Conservation (phyloP, 2,797 vertebrate species). For the Ceryle rudis region DNA sequence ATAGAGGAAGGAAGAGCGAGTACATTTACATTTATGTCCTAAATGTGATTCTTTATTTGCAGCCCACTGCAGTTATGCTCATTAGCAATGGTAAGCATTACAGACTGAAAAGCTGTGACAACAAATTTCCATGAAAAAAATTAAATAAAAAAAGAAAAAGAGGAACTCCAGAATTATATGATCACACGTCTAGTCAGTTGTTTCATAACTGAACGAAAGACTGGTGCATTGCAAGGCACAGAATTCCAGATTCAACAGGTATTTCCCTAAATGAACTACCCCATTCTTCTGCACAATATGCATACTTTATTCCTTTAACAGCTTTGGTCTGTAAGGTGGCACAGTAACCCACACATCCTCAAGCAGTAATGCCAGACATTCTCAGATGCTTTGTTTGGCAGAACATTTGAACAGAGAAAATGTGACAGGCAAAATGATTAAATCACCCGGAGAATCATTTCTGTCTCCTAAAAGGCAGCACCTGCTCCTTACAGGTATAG, state of each 20-base stretch:
- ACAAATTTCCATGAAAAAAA: not conserved
- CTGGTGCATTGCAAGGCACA: not conserved
- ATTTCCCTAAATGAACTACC: not conserved
- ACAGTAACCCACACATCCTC: not conserved
- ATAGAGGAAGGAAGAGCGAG: not conserved
- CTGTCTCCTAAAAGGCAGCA: not conserved
- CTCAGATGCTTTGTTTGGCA: not conserved
- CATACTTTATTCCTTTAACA: not conserved
- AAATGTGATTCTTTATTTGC: not conserved
- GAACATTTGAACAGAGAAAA: not conserved
- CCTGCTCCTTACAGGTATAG: not conserved
- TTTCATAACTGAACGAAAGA: not conserved
- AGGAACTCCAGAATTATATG: not conserved
- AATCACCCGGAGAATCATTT: not conserved
- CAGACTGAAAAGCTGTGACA: not conserved
- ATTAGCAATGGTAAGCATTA: not conserved
- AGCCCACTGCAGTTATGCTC: not conserved
- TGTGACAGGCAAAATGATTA: not conserved
- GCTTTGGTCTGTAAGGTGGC: not conserved
- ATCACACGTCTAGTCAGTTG: not conserved
- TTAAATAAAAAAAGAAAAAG: not conserved
- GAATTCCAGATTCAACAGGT: not conserved
- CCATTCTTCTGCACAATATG: not conserved
- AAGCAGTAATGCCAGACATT: not conserved
- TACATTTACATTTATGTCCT: not conserved